A percentile compares a stretch with the other conserved stretches of the same genome.
phyloP scores from a whole-genome alignment of 2,888 invertebrate species.

The Erynnis tages region DNA sequence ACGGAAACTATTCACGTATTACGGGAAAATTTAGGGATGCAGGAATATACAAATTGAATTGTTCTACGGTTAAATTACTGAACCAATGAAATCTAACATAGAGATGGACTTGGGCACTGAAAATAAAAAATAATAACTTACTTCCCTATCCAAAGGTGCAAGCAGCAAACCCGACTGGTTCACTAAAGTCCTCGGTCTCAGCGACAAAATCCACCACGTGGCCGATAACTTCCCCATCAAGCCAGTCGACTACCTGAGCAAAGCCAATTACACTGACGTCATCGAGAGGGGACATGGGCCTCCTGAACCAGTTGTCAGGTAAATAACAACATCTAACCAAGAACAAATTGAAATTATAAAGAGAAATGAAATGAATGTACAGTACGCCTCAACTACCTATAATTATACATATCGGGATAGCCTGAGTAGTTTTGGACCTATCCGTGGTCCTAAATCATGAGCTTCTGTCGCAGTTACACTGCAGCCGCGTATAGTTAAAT shows the following conservation, averaged over 20 bases:
- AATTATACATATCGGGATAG: too few species aligned
- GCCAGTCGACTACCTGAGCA: slow-evolving; percentile 82
- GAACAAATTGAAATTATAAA: background rate
- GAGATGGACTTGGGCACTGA: too few species aligned
- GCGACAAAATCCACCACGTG: slow-evolving; percentile 83
- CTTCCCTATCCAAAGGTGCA: slow-evolving; percentile 43
- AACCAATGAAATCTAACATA: too few species aligned
- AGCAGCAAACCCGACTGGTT: slow-evolving; percentile 60
- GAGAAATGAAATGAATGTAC: too few species aligned
- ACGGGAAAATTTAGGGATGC: background rate
- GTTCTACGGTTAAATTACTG: too few species aligned
- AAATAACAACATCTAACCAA: slow-evolving; percentile 31
- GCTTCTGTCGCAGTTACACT: too few species aligned
- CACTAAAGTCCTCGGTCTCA: slow-evolving; percentile 74
- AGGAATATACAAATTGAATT: too few species aligned
- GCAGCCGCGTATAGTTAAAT: too few species aligned
- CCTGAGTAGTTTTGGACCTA: too few species aligned
- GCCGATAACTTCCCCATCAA: slow-evolving; percentile 84
- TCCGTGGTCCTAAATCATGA: too few species aligned
- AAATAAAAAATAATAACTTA: background rate
- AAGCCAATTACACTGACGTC: slow-evolving; percentile 85
- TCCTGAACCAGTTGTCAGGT: slow-evolving; percentile 83
- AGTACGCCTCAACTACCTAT: too few species aligned
- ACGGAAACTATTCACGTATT: slow-evolving; percentile 6
- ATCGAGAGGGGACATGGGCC: slow-evolving; percentile 88